A percentile compares a stretch with the other conserved stretches of the same genome.
phyloP scores from a whole-genome alignment of 2,113 vertebrate genomes.

The Sisor rabdophorus region DNA sequence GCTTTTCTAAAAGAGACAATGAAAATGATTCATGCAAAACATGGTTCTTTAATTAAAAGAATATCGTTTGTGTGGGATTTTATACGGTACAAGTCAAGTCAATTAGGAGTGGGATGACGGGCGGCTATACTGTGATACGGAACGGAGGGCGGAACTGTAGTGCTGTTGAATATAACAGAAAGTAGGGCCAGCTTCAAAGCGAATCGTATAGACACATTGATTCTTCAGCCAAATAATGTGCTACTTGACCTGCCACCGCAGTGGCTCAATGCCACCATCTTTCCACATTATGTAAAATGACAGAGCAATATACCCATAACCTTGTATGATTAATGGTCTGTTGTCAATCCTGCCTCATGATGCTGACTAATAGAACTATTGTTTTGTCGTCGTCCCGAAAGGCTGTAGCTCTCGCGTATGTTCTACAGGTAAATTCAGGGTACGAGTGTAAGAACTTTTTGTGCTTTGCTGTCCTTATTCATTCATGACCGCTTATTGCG shows the following conservation, averaged over 20 bases:
- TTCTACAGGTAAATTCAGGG: background rate
- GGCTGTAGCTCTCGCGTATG: background rate
- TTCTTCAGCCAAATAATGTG: background rate
- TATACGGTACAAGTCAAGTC: background rate
- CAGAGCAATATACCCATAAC: background rate
- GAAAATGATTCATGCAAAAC: background rate
- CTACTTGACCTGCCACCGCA: conserved; percentile 1
- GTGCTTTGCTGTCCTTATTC: background rate
- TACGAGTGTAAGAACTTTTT: background rate
- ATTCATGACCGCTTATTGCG: background rate
- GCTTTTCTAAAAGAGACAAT: conserved; percentile 8
- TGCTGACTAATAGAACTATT: conserved; percentile 20
- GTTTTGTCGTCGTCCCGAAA: background rate
- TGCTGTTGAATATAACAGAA: background rate
- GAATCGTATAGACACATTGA: background rate
- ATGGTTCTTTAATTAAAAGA: background rate
- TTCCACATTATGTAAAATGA: conserved; percentile 14
- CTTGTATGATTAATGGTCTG: conserved; percentile 9
- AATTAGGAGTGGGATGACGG: background rate
- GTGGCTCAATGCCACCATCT: conserved; percentile 1
- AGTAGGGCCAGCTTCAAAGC: background rate
- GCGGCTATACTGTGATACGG: background rate
- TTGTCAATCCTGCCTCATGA: conserved; percentile 12
- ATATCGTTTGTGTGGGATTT: background rate
- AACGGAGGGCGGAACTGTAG: background rate